Evolutionary conservation across 2,888 invertebrate species (phyloP).

Genomic region (Sesamia inferens): DNA sequence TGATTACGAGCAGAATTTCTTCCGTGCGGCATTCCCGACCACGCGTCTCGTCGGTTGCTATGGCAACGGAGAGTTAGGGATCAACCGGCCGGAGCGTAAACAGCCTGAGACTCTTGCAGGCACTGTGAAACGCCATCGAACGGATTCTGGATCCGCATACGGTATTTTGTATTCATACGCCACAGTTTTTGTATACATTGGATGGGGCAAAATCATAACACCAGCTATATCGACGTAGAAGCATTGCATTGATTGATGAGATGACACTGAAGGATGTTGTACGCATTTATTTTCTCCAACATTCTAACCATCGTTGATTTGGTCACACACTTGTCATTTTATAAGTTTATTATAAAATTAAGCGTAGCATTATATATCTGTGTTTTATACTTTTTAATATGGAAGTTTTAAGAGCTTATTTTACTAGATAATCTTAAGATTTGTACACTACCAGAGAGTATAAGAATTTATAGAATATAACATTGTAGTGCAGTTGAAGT

Average conservation of each 20-base stretch:
- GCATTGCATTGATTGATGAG: neutral
- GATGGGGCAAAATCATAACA: constrained; percentile 82
- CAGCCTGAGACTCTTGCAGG: constrained; percentile 46
- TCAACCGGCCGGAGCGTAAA: constrained; percentile 75
- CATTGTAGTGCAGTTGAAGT: constrained; percentile 19
- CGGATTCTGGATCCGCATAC: constrained; percentile 69
- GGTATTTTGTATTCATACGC: constrained; percentile 84
- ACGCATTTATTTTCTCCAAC: constrained; percentile 34
- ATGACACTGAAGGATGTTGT: neutral
- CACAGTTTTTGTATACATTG: constrained; percentile 84
- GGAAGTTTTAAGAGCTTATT: constrained; percentile 40
- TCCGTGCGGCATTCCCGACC: constrained; percentile 80
- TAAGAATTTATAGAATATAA: constrained; percentile 42
- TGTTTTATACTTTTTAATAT: constrained; percentile 38
- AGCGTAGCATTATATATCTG: constrained; percentile 22
- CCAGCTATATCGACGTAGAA: constrained; percentile 58
- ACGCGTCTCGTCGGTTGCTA: constrained; percentile 83
- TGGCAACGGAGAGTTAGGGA: constrained; percentile 85
- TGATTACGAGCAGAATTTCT: constrained; percentile 79
- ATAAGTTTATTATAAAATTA: constrained; percentile 18
- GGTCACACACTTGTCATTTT: constrained; percentile 37
- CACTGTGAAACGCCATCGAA: constrained; percentile 67
- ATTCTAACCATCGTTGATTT: constrained; percentile 21
- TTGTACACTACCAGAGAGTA: constrained; percentile 41
- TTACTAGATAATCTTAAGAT: constrained; percentile 29